Evolutionary conservation across 2,888 invertebrate species (phyloP), one percentile per base, ranked within the genome.

Genomic region (Sclerodermus sp.): DNA sequence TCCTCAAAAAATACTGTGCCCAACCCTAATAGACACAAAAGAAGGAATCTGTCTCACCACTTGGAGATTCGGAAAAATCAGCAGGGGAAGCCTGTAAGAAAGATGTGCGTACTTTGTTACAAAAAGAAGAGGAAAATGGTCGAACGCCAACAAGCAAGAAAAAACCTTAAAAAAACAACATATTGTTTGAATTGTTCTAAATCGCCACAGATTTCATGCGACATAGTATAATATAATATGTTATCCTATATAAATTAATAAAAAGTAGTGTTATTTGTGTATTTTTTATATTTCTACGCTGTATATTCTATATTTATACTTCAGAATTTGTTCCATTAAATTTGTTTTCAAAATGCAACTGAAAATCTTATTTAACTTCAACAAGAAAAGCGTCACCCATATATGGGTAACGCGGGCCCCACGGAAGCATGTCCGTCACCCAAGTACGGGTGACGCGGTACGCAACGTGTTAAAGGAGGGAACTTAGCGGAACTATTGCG

Each of bases 91-190:
- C 48, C 50, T 45, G 42, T 60, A 45, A 54, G 57, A 53, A 59
- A 60, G 45, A 58, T 51, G 50, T 59, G 57, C 47, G 49, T 29
- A 29, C 31, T 48, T 31, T 62, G 59, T 46, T 61, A 56, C 51
- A 36, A 42, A 23, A 58, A 54, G 45, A 47, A 38, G 34, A 48
- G 55, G 46, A 42, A 57, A 55, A 58, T 39, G 40, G 43, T 31
- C 12, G 57, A 44, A 36, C 53, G 53, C 30, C 47, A 47, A 51
- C n/a, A 52, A 44, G 61, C 59, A 9, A 58, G 49, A 47, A 61
- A 59, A 48, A 53, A 51, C 29, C 42, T 52, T 18, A 51, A 54
- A 49, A 57, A 52, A 49, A 48, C 53, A 36, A 59, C 53, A n/a
- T 58, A 55, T 49, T 56, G 53, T 54, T 34, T 17, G 14, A 36